phyloP scores from a whole-genome alignment of 2,797 vertebrate species.

The Hephaestus fuliginosus region DNA sequence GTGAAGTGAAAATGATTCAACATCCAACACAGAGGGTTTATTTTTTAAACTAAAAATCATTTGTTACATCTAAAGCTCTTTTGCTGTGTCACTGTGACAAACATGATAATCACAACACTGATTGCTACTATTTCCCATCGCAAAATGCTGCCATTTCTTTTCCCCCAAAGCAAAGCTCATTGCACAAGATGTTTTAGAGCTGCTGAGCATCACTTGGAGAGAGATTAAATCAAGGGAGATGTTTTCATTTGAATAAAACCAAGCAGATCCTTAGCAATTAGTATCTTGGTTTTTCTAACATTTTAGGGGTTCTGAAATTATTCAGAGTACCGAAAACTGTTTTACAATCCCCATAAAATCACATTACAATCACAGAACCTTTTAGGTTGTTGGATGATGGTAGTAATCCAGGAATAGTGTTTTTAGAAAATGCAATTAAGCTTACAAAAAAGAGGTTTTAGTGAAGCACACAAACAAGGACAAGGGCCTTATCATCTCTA shows the following conservation, averaged over 20 bases:
- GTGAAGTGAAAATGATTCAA: background rate
- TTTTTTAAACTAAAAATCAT: background rate
- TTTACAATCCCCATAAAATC: background rate
- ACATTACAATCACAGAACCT: background rate
- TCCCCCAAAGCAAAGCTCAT: background rate
- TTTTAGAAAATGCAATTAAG: background rate
- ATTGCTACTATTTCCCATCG: background rate
- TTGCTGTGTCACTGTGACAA: background rate
- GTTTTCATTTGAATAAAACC: background rate
- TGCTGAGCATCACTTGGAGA: background rate
- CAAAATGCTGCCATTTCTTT: background rate
- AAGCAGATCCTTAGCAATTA: background rate
- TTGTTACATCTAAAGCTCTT: background rate
- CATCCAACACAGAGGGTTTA: background rate
- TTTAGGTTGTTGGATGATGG: background rate
- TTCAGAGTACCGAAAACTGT: background rate
- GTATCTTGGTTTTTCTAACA: background rate
- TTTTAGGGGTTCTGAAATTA: background rate
- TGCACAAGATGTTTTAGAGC: background rate
- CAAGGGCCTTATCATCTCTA: slow-evolving; percentile 8
- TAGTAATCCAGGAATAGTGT: background rate
- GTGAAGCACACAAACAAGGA: slow-evolving; percentile 29
- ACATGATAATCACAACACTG: background rate
- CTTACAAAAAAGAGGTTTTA: background rate
- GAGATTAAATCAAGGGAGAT: background rate